Evolutionary conservation across 1,140 invertebrate species (phyloP).

Genomic region (Dendroctonus ponderosae): DNA sequence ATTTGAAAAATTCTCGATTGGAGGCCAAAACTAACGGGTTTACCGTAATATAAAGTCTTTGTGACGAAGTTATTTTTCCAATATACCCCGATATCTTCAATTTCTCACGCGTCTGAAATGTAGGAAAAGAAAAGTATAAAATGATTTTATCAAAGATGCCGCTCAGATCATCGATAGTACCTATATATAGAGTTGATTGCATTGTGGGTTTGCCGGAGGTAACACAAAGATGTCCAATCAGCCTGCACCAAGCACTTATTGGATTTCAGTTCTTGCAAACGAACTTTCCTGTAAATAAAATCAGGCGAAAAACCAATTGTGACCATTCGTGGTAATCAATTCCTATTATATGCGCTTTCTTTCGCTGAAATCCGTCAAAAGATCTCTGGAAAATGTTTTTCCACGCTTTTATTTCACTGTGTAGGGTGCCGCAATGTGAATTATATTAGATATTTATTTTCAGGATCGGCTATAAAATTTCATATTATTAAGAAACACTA

Average conservation of each 20-base stretch:
- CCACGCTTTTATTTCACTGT: too few relatives aligned
- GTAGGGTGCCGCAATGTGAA: too few relatives aligned
- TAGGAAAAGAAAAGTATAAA: conserved; percentile 32
- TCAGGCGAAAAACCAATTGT: conserved; percentile 37
- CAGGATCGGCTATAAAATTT: too few relatives aligned
- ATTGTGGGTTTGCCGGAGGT: conserved; percentile 46
- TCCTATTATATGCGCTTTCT: conserved; percentile 3
- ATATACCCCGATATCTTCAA: conserved; percentile 21
- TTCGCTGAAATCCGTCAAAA: conserved; percentile 1
- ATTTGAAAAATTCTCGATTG: conserved; percentile 14
- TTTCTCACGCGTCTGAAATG: conserved; percentile 31
- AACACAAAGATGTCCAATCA: conserved; percentile 50
- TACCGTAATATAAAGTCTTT: conserved; percentile 12
- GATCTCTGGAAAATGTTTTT: not conserved
- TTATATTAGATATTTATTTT: too few relatives aligned
- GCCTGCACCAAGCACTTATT: conserved; percentile 47
- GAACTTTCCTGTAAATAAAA: conserved; percentile 43
- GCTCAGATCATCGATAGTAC: conserved; percentile 38
- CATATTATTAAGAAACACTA: too few relatives aligned
- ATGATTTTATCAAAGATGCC: conserved; percentile 42
- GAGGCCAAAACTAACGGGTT: conserved; percentile 12
- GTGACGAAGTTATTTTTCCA: conserved; percentile 25
- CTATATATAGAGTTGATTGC: conserved; percentile 46
- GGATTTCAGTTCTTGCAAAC: conserved; percentile 45
- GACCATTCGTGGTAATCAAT: conserved; percentile 21